phyloP scores from a whole-genome alignment of 2,888 invertebrate species.

The Elegia similella region DNA sequence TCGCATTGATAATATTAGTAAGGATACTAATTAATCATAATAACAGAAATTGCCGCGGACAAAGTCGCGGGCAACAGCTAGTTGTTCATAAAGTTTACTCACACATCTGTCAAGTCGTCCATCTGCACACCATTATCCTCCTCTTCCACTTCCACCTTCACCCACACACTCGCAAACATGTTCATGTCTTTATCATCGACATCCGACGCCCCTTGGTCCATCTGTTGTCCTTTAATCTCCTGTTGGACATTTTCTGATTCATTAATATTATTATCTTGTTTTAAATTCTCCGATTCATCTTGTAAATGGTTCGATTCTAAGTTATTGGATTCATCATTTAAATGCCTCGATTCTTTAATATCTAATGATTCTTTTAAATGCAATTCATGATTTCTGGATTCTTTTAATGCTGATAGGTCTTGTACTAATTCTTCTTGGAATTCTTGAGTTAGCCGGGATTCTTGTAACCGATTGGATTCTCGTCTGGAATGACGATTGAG shows the following conservation, averaged over 20 bases:
- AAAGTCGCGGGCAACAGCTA: no score
- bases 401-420: no score
- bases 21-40: no score
- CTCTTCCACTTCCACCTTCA: slow-evolving; percentile 49
- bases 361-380: no score
- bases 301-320: not conserved
- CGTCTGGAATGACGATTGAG: not conserved
- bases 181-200: slow-evolving; percentile 29
- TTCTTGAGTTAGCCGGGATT: not conserved
- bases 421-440: not conserved
- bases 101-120: slow-evolving; percentile 1
- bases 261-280: not conserved
- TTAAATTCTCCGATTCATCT: not conserved
- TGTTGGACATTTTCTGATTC: not conserved
- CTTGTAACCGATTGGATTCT: not conserved
- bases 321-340: not conserved
- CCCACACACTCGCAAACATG: slow-evolving; percentile 60
- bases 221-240: not conserved
- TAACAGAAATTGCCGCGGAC: no score
- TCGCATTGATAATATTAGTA: no score
- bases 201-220: slow-evolving; percentile 25
- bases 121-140: not conserved
- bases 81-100: no score
- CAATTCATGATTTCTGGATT: no score
- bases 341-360: not conserved